Evolutionary conservation across 2,797 vertebrate genomes (phyloP).

Genomic region (Ctenosaura bakeri): DNA sequence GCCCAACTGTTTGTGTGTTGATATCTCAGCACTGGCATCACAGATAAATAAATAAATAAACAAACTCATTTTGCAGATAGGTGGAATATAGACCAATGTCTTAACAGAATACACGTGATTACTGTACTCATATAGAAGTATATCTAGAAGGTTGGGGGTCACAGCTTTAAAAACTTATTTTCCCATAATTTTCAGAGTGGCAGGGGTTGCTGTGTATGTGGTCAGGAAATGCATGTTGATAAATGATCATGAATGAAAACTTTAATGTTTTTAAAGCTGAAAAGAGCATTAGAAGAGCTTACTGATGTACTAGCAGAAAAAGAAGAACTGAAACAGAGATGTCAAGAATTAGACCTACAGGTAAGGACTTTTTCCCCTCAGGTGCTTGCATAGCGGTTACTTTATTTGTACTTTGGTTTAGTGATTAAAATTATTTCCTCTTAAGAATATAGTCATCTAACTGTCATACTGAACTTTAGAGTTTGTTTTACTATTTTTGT

Average conservation of each 20-base stretch:
- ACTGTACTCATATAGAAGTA: background rate
- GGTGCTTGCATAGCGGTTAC: background rate
- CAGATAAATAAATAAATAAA: background rate
- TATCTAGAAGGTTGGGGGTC: background rate
- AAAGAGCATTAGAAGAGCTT: constrained; percentile 90
- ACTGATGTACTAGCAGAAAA: constrained; percentile 89
- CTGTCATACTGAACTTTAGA: background rate
- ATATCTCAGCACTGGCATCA: background rate
- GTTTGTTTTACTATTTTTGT: background rate
- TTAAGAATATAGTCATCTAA: background rate
- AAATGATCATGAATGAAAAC: constrained; percentile 18
- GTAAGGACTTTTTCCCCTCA: constrained; percentile 75
- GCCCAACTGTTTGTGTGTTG: background rate
- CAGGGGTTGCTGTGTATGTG: background rate
- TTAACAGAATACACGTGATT: constrained; percentile 7
- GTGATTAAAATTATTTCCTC: background rate
- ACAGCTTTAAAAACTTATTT: background rate
- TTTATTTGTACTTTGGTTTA: background rate
- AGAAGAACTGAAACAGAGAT: constrained; percentile 92
- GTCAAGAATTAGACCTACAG: constrained; percentile 95
- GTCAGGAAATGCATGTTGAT: constrained; percentile 1
- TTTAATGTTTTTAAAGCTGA: constrained; percentile 83
- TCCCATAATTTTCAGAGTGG: background rate
- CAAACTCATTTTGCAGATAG: background rate
- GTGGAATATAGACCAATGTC: background rate